A percentile compares a stretch with the other conserved stretches of the same genome.
Conservation (phyloP, 2,113 vertebrate species). For the Spea multiplicata region DNA sequence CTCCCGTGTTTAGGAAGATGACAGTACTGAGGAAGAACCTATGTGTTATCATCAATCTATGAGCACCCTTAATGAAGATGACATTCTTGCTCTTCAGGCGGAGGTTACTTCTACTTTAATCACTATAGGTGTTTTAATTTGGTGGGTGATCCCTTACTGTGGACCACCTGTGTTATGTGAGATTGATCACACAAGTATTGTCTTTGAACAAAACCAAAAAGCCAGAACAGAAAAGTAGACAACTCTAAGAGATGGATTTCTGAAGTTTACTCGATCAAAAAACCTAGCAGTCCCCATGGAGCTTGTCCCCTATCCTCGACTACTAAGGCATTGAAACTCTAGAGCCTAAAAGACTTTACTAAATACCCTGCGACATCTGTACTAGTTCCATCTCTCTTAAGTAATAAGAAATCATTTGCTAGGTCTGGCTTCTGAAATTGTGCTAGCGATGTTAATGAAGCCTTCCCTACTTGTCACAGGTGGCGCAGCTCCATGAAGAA, state of each 20-base stretch:
- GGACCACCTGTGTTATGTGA: too few species aligned
- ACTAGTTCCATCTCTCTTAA: too few species aligned
- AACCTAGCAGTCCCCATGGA: too few species aligned
- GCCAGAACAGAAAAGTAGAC: too few species aligned
- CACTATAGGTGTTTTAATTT: too few species aligned
- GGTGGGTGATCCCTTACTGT: too few species aligned
- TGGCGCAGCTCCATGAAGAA: constrained; percentile 29
- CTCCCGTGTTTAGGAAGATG: neutral
- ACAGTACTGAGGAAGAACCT: constrained; percentile 26
- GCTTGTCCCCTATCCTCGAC: too few species aligned
- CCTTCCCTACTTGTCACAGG: neutral
- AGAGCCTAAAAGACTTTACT: too few species aligned
- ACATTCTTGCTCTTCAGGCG: constrained; percentile 26
- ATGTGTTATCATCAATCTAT: constrained; percentile 16
- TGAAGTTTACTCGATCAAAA: too few species aligned
- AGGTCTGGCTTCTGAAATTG: neutral
- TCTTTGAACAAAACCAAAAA: neutral
- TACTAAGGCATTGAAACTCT: too few species aligned
- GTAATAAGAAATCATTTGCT: too few species aligned
- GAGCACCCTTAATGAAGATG: constrained; percentile 15
- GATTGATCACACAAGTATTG: neutral
- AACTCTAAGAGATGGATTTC: neutral
- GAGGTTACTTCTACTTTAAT: constrained; percentile 16
- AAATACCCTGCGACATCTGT: too few species aligned
- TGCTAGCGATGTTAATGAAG: neutral